A percentile compares a stretch with the other conserved stretches of the same genome.
Conservation (phyloP, 2,888 invertebrate genomes). For the Pharmacophagus antenor region DNA sequence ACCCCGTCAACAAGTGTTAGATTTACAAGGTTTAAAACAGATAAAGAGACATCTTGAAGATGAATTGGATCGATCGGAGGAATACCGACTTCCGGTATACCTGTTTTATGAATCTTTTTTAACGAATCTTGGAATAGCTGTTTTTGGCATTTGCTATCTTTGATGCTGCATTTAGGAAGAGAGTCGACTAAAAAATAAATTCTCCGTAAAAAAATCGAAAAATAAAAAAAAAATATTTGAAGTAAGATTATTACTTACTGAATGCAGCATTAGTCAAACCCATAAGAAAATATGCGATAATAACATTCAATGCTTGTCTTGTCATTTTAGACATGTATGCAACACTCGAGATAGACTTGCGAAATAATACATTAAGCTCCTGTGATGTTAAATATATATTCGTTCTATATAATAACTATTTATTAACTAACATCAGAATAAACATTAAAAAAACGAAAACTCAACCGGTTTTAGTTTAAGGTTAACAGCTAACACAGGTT, state of each 20-base stretch:
- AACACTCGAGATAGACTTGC: not conserved
- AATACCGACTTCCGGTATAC: slow-evolving; percentile 45
- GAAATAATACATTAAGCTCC: not conserved
- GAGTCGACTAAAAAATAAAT: slow-evolving; percentile 42
- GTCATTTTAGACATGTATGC: slow-evolving; percentile 5
- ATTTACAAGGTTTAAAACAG: slow-evolving; percentile 39
- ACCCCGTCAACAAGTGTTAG: slow-evolving; percentile 46
- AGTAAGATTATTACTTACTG: slow-evolving; percentile 15
- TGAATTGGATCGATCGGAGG: slow-evolving; percentile 48
- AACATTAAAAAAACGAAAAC: not conserved
- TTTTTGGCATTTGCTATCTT: slow-evolving; percentile 44
- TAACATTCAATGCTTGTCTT: not conserved
- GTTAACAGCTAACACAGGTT: not conserved
- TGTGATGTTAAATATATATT: slow-evolving; percentile 7
- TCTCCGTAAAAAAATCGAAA: not conserved
- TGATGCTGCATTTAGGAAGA: slow-evolving; percentile 45
- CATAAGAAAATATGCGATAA: not conserved
- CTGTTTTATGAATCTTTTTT: slow-evolving; percentile 39
- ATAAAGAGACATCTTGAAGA: slow-evolving; percentile 41
- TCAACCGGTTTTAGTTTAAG: slow-evolving; percentile 8
- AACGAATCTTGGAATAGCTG: slow-evolving; percentile 38
- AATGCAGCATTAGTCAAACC: slow-evolving; percentile 19
- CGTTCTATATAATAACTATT: not conserved
- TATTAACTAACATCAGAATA: not conserved
- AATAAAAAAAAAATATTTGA: not conserved